Conservation (phyloP, 1,140 invertebrate genomes). For the Heliconius hewitsoni region DNA sequence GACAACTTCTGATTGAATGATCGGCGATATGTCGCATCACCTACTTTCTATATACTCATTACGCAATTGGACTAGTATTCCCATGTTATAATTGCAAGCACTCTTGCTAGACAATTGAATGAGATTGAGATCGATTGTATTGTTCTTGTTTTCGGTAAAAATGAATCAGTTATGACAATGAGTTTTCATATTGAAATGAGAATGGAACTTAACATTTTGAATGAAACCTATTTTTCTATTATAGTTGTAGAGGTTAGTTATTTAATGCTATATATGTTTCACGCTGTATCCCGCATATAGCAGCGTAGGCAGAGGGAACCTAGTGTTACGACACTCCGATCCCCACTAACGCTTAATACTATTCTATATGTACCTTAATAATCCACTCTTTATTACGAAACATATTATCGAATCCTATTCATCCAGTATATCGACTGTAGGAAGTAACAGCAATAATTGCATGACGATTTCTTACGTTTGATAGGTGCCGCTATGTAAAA, state of each 20-base stretch:
- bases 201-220: background rate
- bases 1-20: background rate
- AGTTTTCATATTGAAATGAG: background rate
- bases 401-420: too few relatives aligned
- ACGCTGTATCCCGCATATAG: too few relatives aligned
- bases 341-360: background rate
- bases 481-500: constrained; percentile 7
- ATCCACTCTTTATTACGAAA: too few relatives aligned
- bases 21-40: constrained; percentile 32
- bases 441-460: background rate
- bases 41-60: constrained; percentile 46
- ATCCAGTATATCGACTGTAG: background rate
- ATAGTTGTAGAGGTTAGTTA: background rate
- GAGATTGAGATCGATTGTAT: constrained; percentile 40
- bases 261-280: background rate
- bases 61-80: constrained; percentile 44
- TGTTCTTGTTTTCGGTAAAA: constrained; percentile 40
- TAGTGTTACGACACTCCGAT: too few relatives aligned
- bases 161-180: constrained; percentile 14
- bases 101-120: constrained; percentile 43
- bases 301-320: too few relatives aligned
- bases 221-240: background rate
- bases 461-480: constrained; percentile 8
- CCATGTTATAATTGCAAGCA: constrained; percentile 45
- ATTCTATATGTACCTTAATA: background rate